Conservation (phyloP, 2,797 vertebrate genomes). For the Dermochelys coriacea region DNA sequence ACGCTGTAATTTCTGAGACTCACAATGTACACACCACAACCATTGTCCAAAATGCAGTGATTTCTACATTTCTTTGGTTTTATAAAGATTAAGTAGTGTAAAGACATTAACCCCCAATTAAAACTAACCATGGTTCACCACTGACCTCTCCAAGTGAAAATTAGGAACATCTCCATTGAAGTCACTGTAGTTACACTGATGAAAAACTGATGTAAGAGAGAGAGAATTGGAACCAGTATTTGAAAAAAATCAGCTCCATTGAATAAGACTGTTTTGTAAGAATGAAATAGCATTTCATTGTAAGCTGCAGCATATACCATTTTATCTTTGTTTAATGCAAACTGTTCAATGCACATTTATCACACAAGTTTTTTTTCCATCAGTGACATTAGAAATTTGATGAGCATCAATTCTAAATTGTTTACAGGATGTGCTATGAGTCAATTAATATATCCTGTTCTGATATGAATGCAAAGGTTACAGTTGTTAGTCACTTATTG, state of each 20-base stretch:
- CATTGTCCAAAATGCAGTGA: not conserved
- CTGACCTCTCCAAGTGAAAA: not conserved
- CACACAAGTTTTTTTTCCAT: not conserved
- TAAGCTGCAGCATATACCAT: not conserved
- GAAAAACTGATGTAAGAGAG: not conserved
- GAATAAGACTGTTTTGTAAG: not conserved
- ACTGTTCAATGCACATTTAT: slow-evolving; percentile 1
- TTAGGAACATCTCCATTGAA: not conserved
- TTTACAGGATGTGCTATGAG: slow-evolving; percentile 23
- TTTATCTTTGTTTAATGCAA: not conserved
- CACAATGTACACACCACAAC: rapidly evolving
- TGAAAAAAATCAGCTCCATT: not conserved
- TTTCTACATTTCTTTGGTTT: not conserved
- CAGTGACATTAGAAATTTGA: slow-evolving; percentile 25
- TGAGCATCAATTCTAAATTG: slow-evolving; percentile 32
- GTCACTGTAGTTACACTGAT: not conserved
- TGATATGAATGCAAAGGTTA: slow-evolving; percentile 33
- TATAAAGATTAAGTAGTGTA: not conserved
- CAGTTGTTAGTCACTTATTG: not conserved
- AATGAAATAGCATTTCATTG: not conserved
- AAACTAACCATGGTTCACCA: not conserved
- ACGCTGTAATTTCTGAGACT: not conserved
- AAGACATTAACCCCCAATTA: not conserved
- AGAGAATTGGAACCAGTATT: not conserved
- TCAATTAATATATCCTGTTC: slow-evolving; percentile 44